phyloP scores from a whole-genome alignment of 2,888 invertebrate species.

The Nomada ferruginata region DNA sequence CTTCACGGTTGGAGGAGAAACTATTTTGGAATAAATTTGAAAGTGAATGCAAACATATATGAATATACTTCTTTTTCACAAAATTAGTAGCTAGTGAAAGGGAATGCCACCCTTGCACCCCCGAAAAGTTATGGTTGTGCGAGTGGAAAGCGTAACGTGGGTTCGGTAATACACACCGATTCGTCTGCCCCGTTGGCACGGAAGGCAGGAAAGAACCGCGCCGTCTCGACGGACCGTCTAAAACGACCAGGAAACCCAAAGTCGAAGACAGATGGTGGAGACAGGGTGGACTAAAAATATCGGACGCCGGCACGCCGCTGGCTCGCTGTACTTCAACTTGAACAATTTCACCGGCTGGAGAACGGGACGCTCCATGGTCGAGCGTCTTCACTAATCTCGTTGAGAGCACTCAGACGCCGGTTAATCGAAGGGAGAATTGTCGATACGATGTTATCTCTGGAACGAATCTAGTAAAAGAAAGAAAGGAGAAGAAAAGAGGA shows the following conservation, averaged over 20 bases:
- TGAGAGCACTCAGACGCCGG: constrained; percentile 10
- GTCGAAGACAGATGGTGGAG: constrained; percentile 67
- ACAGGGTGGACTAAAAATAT: constrained; percentile 69
- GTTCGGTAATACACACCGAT: constrained; percentile 16
- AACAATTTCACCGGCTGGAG: constrained; percentile 66
- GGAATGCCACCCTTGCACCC: background rate
- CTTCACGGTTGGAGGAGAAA: too few species aligned
- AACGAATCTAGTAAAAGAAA: too few species aligned
- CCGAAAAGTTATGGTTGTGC: background rate
- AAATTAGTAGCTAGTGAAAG: background rate
- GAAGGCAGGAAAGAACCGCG: constrained; percentile 23
- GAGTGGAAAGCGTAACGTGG: constrained; percentile 27
- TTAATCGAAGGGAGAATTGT: constrained; percentile 8
- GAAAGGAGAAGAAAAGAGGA: background rate
- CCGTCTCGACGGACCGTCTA: constrained; percentile 51
- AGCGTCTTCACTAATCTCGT: constrained; percentile 38
- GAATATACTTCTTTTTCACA: background rate
- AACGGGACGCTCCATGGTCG: constrained; percentile 30
- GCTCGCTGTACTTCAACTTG: constrained; percentile 43
- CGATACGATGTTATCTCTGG: background rate
- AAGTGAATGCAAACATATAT: background rate
- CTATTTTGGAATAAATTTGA: background rate
- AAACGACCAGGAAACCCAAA: constrained; percentile 68
- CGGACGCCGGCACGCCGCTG: constrained; percentile 56
- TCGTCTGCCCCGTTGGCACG: constrained; percentile 11